Base-by-base conservation (phyloP, 2,113 vertebrate species). In the Ceyx cyanopectus region DNA sequence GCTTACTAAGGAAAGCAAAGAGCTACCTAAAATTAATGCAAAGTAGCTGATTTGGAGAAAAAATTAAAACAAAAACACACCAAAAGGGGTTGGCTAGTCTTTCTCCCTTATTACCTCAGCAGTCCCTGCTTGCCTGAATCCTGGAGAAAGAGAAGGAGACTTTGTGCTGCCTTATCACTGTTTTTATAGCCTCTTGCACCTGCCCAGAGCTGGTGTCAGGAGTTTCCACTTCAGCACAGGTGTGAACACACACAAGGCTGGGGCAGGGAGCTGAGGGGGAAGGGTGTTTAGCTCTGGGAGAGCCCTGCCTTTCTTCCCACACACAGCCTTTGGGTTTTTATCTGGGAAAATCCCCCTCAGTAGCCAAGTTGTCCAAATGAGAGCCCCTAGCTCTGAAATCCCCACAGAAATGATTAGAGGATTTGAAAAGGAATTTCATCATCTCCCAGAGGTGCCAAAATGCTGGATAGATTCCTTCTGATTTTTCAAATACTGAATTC, bases 121-220 rank as follows among this genome's bases (percentile, higher is more conserved):
- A 23, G 0, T 2, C 5, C 2, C 8, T 7, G 0, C 40, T 77
- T 63, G 67, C 20, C 32, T 41, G 3, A 63, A 23, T 30, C 21
- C 34, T 16, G 4, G 43, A 9, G 7, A 46, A 53, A 34, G 8
- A 1, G 11, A 40, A 5, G 1, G 30, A 19, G 2, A 41, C 1
- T 1, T 48, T 29, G 0, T 1, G 18, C 20, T 14, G 3, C 2
- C 7, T 37, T 50, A 41, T 10, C 4, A 17, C 15, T 30, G 7
- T 41, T 87, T 87, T 78, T 79, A 61, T 68, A 45, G 37, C 32
- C 45, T 68, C 34, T 53, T 14, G 11, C 29, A 60, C 27, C 56
- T 77, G 18, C 24, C 60, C 18, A 60, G 60, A 75, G n/a, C 63
- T 83, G 53, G 66, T 87, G 77, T 48, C 10, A 34, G 17, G 22